Conservation (phyloP, 2,797 vertebrate species). For the Morus bassanus region DNA sequence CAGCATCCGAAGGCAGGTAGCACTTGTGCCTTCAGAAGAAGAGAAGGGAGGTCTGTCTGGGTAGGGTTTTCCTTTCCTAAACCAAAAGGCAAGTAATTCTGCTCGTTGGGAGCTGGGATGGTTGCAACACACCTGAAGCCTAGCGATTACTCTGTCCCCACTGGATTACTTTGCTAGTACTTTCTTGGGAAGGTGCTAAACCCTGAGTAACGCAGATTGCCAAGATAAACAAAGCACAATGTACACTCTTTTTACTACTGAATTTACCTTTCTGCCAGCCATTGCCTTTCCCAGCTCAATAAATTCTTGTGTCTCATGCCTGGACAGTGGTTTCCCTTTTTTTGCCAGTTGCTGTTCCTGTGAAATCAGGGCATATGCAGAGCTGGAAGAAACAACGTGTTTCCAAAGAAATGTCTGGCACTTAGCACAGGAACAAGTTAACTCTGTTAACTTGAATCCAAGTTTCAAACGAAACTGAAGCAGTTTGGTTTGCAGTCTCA, state of each 20-base stretch:
- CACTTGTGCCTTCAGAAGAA: neutral
- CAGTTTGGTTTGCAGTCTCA: neutral
- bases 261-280: neutral
- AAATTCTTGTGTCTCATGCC: constrained; percentile 21
- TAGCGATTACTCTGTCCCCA: neutral
- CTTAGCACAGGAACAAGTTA: neutral
- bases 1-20: neutral
- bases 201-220: constrained; percentile 6
- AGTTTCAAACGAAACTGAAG: neutral
- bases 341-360: constrained; percentile 5
- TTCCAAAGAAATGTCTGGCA: constrained; percentile 46
- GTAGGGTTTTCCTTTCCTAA: neutral
- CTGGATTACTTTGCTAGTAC: neutral
- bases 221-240: constrained; percentile 21
- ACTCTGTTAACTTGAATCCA: constrained; percentile 3
- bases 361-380: neutral
- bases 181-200: constrained; percentile 46
- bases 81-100: neutral
- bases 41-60: neutral
- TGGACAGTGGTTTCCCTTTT: neutral
- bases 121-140: neutral
- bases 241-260: constrained; percentile 29
- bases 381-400: constrained; percentile 13
- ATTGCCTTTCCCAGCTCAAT: constrained; percentile 7
- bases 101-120: neutral